A percentile compares a stretch with the other conserved stretches of the same genome.
These are phyloP conservation scores for Sylvietta virens DNA, from an alignment of 2,113 vertebrate species.

Conservation along the genomic window DNA sequence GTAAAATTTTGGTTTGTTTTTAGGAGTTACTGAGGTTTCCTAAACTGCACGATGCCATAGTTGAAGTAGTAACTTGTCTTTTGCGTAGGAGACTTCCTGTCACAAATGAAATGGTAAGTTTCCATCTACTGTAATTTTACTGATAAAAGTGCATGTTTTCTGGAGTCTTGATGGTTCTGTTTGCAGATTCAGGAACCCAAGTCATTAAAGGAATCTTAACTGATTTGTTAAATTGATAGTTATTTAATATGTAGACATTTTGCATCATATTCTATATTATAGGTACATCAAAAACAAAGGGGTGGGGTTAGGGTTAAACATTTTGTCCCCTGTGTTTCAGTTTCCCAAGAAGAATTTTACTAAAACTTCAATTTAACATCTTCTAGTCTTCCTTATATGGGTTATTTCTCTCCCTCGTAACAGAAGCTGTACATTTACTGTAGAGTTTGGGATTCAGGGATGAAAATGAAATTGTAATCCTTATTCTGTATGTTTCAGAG, in stretches of 20 bases:
- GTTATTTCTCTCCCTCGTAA: neutral
- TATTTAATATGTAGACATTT: neutral
- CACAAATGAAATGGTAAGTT: slow-evolving; percentile 95
- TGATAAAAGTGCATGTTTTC: neutral
- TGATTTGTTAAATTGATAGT: neutral
- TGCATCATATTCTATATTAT: neutral
- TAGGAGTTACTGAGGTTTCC: slow-evolving; percentile 95
- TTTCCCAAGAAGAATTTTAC: neutral
- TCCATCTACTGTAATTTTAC: neutral
- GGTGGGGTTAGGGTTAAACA: neutral
- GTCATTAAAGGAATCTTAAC: neutral
- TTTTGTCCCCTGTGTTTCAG: neutral
- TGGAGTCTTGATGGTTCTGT: neutral
- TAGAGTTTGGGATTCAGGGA: neutral
- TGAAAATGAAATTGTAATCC: neutral
- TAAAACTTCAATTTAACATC: neutral
- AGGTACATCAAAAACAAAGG: neutral
- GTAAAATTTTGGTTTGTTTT: neutral
- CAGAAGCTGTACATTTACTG: neutral
- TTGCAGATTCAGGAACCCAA: neutral
- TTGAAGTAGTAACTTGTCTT: slow-evolving; percentile 97
- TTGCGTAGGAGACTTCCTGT: slow-evolving; percentile 91
- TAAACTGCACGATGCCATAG: slow-evolving; percentile 96
- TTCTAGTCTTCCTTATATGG: neutral
- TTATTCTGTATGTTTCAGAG: neutral